phyloP scores from a whole-genome alignment of 2,797 vertebrate species.

The Gorsachius magnificus region DNA sequence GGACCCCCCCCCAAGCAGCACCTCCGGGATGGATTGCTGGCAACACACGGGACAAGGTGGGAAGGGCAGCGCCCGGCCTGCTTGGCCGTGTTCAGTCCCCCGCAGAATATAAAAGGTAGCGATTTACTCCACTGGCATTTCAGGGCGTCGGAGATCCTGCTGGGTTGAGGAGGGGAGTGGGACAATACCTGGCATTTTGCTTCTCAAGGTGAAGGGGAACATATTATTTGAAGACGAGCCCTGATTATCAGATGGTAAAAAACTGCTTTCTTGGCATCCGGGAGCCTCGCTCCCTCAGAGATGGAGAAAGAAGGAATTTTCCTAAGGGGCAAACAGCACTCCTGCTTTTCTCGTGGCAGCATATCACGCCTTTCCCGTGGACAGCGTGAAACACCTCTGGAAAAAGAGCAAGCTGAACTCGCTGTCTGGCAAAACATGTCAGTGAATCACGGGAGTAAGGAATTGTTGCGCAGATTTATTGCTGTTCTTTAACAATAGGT shows the following conservation, averaged over 20 bases:
- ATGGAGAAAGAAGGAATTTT: neutral
- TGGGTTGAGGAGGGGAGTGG: neutral
- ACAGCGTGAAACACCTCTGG: neutral
- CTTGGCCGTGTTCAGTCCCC: neutral
- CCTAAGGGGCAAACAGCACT: neutral
- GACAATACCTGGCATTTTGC: neutral
- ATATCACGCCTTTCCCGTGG: neutral
- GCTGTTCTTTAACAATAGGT: constrained; percentile 28
- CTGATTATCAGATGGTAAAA: neutral
- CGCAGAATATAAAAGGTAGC: neutral
- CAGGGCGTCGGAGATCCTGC: neutral
- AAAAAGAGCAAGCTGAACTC: neutral
- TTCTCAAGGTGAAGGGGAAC: neutral
- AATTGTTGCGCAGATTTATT: constrained; percentile 35
- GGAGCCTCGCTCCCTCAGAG: neutral
- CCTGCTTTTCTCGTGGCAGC: neutral
- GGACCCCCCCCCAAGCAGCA: neutral
- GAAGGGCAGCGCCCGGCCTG: neutral
- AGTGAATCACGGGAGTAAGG: neutral
- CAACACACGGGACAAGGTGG: accelerated
- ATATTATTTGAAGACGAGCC: neutral
- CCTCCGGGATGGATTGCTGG: neutral
- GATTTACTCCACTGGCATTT: neutral
- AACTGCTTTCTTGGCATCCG: neutral
- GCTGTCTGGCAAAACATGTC: constrained; percentile 13